Percentiles rank a stretch among this genome's conserved stretches.
Evolutionary conservation across 1,140 invertebrate genomes (phyloP).

Genomic region (Ladona fulva): DNA sequence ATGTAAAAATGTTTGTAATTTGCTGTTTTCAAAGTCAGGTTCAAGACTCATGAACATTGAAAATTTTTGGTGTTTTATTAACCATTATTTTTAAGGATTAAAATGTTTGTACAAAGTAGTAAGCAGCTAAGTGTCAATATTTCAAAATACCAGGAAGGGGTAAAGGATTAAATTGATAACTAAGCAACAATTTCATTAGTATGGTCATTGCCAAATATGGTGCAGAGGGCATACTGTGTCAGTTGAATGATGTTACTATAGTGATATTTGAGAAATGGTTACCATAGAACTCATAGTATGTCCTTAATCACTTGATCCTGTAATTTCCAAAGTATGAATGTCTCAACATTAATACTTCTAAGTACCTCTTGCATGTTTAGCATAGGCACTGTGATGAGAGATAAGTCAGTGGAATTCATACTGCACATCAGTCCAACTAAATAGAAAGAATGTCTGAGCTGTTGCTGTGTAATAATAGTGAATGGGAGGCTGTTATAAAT

Average conservation of each 20-base stretch:
- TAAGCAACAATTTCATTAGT: constrained; percentile 2
- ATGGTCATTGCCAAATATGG: constrained; percentile 4
- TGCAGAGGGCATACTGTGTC: background rate
- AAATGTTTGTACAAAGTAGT: background rate
- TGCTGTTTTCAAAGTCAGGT: no score
- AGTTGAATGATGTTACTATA: background rate
- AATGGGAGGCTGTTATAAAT: background rate
- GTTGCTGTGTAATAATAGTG: constrained; percentile 5
- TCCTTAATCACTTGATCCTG: constrained; percentile 4
- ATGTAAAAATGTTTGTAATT: no score
- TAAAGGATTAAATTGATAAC: background rate
- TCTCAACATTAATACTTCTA: constrained; percentile 7
- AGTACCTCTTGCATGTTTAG: constrained; percentile 9
- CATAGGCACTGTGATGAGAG: background rate
- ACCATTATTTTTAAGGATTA: no score
- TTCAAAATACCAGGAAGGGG: background rate
- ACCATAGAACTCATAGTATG: constrained; percentile 9
- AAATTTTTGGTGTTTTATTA: no score
- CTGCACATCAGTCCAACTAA: background rate
- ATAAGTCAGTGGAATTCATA: background rate
- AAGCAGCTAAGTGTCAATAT: constrained; percentile 9
- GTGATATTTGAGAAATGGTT: constrained; percentile 4
- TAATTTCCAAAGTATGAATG: background rate
- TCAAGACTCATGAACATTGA: no score
- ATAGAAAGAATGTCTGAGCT: background rate